These are phyloP conservation scores for Bothrops alternatus DNA, from an alignment of 2,797 vertebrate species.

Conservation along the genomic window DNA sequence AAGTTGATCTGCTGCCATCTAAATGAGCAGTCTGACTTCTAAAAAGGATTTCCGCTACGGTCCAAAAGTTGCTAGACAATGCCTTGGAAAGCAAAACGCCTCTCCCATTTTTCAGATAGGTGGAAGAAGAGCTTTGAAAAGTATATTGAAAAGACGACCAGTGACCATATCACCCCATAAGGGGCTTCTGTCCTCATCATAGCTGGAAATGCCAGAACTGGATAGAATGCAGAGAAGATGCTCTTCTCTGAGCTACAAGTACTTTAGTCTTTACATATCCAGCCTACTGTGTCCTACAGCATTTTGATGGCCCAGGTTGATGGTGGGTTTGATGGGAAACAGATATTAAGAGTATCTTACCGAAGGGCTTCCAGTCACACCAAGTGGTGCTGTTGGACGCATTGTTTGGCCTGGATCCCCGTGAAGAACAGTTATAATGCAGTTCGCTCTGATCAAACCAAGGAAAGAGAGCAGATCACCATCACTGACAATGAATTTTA, in stretches of 20 bases:
- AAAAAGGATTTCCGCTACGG: background rate
- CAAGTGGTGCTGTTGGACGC: constrained; percentile 82
- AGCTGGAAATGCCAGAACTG: background rate
- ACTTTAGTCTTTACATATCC: background rate
- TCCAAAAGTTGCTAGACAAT: background rate
- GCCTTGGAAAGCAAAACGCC: background rate
- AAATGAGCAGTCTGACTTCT: background rate
- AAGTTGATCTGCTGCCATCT: no score
- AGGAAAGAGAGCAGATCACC: background rate
- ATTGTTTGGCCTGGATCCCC: constrained; percentile 70
- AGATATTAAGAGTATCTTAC: constrained; percentile 68
- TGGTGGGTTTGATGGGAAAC: background rate
- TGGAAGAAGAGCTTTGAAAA: background rate
- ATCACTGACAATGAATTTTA: background rate
- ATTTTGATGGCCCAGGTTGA: background rate
- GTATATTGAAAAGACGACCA: background rate
- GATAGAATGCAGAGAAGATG: background rate
- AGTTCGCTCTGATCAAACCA: constrained; percentile 79
- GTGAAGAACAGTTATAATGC: constrained; percentile 86
- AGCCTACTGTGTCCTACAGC: background rate
- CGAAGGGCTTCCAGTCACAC: constrained; percentile 95
- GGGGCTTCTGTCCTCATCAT: background rate
- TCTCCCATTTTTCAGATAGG: background rate
- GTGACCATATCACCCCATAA: background rate
- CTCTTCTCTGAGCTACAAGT: no score